Base-by-base conservation (phyloP, 1,140 invertebrate species). In the Temnothorax curvispinosus region DNA sequence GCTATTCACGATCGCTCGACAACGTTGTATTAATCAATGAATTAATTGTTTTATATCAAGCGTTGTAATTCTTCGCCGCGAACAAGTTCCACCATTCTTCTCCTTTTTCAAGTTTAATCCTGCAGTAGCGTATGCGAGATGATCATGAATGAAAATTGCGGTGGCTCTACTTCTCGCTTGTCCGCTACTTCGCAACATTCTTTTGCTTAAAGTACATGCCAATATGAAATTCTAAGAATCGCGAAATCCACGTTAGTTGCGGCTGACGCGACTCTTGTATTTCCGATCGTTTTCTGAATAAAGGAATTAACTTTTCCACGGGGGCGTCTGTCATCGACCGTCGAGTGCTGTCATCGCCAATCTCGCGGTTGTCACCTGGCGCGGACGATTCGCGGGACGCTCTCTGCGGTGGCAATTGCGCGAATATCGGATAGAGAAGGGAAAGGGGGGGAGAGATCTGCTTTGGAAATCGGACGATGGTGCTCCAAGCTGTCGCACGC, bases 401-500 rank as follows among this genome's bases (percentile, higher is more conserved):
- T 41, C 21, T 81, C 13, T 35, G 78, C 67, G 80, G 64, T 80
- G 64, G 27, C 67, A 47, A 74, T 62, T 38, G 52, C 69, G 41
- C 69, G 80, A 84, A 69, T 86, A 86, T 80, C 74, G 69, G 58
- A 54, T 13, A 2, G 69, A 11, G 44, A 9, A 15, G n/a, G 35
- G 11, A 13, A 15, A 27, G n/a, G 72, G 13, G 13, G 15, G 7
- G 2, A 3, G 41, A 21, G 18, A 0, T 32, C 54, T 9, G 58
- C 78, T 85, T 76, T 87, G 89, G 74, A 89, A 87, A 89, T 85
- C 75, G 88, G 67, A 78, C 41, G 89, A 80, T 69, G 86, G 58
- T 87, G 80, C 88, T 90, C 74, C 77, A 85, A 90, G 77, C 89
- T 90, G 89, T 90, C 85, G 78, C 78, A 71, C 54, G 72, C 89